These are phyloP conservation scores for Phylloscopus collybita DNA, from an alignment of 2,797 vertebrate species.

Conservation along the genomic window DNA sequence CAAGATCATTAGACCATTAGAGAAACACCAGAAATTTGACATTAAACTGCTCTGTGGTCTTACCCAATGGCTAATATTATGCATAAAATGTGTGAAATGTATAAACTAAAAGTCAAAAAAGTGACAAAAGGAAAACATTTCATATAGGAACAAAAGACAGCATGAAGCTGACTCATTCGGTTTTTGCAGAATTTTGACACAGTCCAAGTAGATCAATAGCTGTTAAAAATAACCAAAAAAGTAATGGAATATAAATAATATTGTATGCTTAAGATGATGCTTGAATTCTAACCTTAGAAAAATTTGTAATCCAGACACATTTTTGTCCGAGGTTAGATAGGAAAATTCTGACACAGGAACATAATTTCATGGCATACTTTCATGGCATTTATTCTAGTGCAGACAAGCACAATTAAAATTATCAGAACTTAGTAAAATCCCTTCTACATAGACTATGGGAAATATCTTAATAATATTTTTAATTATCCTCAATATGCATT, in stretches of 20 bases:
- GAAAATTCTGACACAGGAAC: background rate
- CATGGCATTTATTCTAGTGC: background rate
- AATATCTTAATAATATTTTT: background rate
- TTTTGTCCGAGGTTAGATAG: background rate
- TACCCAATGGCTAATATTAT: background rate
- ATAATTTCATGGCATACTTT: background rate
- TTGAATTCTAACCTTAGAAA: background rate
- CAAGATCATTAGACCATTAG: background rate
- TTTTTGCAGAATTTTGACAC: background rate
- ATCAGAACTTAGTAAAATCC: background rate
- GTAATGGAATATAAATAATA: background rate
- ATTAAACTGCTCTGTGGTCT: background rate
- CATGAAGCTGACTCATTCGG: background rate
- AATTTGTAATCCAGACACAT: background rate
- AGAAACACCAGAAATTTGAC: background rate
- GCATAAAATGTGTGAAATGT: background rate
- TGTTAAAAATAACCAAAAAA: background rate
- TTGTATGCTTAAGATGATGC: background rate
- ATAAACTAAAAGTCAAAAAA: background rate
- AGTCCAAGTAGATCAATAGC: background rate
- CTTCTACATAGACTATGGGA: background rate
- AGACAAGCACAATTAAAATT: background rate
- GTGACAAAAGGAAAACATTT: background rate
- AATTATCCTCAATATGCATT: background rate
- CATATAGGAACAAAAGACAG: background rate